Evolutionary conservation across 2,888 invertebrate species (phyloP).

Genomic region (Amphiduros pacificus): DNA sequence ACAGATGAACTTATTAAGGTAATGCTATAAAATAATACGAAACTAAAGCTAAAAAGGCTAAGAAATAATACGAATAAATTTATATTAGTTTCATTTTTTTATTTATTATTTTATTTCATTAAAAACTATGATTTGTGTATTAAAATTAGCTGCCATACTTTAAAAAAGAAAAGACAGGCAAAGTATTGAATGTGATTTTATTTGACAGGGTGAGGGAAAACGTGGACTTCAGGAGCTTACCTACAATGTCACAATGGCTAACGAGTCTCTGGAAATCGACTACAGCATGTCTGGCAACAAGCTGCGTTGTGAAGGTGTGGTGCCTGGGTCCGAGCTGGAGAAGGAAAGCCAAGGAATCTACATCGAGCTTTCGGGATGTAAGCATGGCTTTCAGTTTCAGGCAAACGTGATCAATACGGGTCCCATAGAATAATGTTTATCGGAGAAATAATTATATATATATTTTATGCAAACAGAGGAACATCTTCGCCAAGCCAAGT

Average conservation of each 20-base stretch:
- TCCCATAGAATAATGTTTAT: background rate
- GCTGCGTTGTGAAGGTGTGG: slow-evolving; percentile 20
- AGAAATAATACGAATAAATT: too few relatives aligned
- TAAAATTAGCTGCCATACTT: too few relatives aligned
- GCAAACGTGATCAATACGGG: background rate
- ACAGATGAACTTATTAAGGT: too few relatives aligned
- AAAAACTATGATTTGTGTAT: too few relatives aligned
- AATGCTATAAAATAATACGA: too few relatives aligned
- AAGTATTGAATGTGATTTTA: too few relatives aligned
- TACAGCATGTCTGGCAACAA: slow-evolving; percentile 16
- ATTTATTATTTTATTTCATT: too few relatives aligned
- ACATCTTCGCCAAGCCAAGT: background rate
- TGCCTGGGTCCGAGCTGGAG: slow-evolving; percentile 10
- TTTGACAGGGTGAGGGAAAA: too few relatives aligned
- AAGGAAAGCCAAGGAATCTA: slow-evolving; percentile 4
- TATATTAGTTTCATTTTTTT: too few relatives aligned
- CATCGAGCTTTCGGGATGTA: slow-evolving; percentile 14
- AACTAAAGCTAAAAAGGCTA: too few relatives aligned
- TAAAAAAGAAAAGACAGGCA: too few relatives aligned
- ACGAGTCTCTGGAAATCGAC: slow-evolving; percentile 17
- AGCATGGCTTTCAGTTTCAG: background rate
- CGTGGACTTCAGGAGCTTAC: slow-evolving; percentile 16
- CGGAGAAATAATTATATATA: background rate
- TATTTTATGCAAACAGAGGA: background rate
- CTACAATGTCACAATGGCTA: slow-evolving; percentile 20